Evolutionary conservation across 1,140 invertebrate species (phyloP).

Genomic region (Medauroidea extradentata): DNA sequence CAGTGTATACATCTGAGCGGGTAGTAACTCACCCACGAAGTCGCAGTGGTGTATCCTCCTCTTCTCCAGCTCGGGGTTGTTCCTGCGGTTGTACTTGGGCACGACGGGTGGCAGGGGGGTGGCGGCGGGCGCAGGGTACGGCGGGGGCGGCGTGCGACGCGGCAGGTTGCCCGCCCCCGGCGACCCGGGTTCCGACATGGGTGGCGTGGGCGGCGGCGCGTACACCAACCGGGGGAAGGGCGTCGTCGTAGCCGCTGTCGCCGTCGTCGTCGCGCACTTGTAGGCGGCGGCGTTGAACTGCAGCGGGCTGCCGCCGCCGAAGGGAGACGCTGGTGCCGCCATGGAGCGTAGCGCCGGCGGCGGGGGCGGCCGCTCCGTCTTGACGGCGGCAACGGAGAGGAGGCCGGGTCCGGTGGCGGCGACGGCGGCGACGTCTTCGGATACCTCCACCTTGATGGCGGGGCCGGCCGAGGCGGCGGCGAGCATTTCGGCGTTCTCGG

Average conservation of each 20-base stretch:
- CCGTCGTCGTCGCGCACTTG: background rate
- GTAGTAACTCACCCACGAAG: conserved; percentile 75
- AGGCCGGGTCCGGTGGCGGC: conserved; percentile 19
- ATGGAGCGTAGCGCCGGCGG: conserved; percentile 49
- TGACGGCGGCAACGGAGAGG: conserved; percentile 50
- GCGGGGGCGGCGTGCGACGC: conserved; percentile 57
- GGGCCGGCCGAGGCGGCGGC: conserved; percentile 40
- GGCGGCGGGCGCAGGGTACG: conserved; percentile 50
- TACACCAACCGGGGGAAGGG: conserved; percentile 59
- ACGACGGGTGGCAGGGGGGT: conserved; percentile 35
- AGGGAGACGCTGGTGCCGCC: conserved; percentile 33
- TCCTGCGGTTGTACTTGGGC: conserved; percentile 82
- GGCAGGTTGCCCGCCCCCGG: conserved; percentile 50
- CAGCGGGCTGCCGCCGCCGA: conserved; percentile 25
- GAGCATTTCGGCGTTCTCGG: conserved; percentile 83
- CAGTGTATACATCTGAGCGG: too few relatives aligned
- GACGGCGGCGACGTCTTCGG: conserved; percentile 48
- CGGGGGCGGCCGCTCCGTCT: conserved; percentile 51
- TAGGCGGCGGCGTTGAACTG: background rate
- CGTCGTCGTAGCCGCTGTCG: conserved; percentile 37
- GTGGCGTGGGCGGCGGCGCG: conserved; percentile 73
- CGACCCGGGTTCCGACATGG: conserved; percentile 76
- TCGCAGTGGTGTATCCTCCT: conserved; percentile 92
- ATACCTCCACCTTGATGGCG: conserved; percentile 69
- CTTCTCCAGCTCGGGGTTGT: conserved; percentile 94